These are phyloP conservation scores for Gasterosteus nipponicus DNA, from an alignment of 2,113 vertebrate genomes.

Conservation along the genomic window DNA sequence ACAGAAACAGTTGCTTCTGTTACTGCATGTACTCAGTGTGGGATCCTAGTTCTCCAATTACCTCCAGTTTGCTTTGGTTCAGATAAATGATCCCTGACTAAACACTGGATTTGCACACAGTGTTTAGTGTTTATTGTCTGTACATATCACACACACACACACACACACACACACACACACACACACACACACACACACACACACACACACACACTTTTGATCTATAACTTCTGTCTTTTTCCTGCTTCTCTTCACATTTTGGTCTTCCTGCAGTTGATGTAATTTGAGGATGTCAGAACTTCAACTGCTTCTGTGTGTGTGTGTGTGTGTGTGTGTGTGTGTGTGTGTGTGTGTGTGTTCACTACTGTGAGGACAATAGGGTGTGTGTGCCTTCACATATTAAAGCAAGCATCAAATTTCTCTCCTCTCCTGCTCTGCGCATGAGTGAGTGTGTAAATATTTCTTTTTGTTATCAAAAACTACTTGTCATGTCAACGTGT, in stretches of 20 bases:
- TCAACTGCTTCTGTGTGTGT: background rate
- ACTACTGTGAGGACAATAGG: background rate
- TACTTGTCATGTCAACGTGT: conserved; percentile 6
- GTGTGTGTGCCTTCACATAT: background rate
- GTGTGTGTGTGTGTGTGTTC: no score
- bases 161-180: background rate
- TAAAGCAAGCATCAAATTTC: background rate
- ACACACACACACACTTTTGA: background rate
- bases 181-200: background rate
- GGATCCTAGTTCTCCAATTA: conserved; percentile 3
- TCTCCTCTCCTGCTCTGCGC: background rate
- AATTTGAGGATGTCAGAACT: conserved; percentile 13
- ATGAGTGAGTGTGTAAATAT: background rate
- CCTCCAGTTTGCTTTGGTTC: background rate
- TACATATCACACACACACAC: background rate
- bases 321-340: background rate
- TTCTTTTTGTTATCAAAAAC: conserved; percentile 11
- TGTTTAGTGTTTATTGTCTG: conserved; percentile 1
- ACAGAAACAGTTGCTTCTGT: background rate
- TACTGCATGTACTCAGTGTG: background rate
- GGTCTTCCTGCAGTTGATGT: conserved; percentile 18
- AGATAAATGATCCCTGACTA: conserved; percentile 18
- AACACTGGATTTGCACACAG: background rate
- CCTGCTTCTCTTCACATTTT: conserved; percentile 1
- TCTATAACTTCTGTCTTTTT: conserved; percentile 5